A percentile compares a stretch with the other conserved stretches of the same genome.
phyloP scores from a whole-genome alignment of 2,113 vertebrate species.

The Nycticryphes semicollaris region DNA sequence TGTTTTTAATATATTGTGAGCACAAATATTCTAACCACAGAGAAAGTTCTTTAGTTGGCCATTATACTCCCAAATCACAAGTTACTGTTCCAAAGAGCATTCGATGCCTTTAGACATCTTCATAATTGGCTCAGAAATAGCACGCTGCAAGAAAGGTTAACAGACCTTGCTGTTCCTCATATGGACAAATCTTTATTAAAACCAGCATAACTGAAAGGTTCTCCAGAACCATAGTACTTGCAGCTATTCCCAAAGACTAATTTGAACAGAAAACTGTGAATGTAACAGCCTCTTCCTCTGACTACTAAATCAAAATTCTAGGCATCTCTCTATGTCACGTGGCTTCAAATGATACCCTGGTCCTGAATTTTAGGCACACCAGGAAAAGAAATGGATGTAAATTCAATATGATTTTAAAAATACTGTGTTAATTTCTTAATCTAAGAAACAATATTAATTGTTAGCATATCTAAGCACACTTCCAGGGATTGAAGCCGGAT shows the following conservation, averaged over 20 bases:
- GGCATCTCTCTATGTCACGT: background rate
- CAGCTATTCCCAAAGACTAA: slow-evolving; percentile 3
- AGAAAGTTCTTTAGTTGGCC: slow-evolving; percentile 36
- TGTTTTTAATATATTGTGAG: slow-evolving; percentile 51
- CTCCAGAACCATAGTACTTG: slow-evolving; percentile 32
- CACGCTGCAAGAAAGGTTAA: slow-evolving; percentile 54
- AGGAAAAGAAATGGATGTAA: background rate
- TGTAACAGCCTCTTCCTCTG: background rate
- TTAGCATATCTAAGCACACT: background rate
- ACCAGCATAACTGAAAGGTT: slow-evolving; percentile 24
- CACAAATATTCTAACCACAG: slow-evolving; percentile 33
- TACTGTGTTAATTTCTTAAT: background rate
- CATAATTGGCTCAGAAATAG: slow-evolving; percentile 67
- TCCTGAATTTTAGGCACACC: background rate
- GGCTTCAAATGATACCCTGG: background rate
- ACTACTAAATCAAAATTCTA: background rate
- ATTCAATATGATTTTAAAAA: background rate
- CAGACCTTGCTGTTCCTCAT: slow-evolving; percentile 59
- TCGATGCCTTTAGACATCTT: slow-evolving; percentile 64
- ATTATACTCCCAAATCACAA: slow-evolving; percentile 63
- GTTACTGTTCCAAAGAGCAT: slow-evolving; percentile 55
- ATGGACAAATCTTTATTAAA: slow-evolving; percentile 58
- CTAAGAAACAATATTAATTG: background rate
- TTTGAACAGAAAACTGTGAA: background rate
- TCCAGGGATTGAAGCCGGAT: background rate